Conservation (phyloP, 2,888 invertebrate genomes). For the Trachelus stipa region DNA sequence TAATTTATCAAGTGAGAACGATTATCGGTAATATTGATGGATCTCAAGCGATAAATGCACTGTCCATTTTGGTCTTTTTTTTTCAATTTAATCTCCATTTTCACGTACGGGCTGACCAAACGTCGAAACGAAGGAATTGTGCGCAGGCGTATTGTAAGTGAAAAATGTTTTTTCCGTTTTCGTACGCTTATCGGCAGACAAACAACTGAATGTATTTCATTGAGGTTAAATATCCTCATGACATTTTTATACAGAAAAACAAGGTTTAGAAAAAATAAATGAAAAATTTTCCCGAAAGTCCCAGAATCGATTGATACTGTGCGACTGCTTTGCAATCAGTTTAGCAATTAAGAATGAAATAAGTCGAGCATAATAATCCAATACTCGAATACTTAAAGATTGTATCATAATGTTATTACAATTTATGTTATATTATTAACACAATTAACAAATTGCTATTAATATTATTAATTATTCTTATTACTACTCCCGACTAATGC, state of each 20-base stretch:
- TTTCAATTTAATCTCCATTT: neutral
- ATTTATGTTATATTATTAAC: conserved; percentile 19
- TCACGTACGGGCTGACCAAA: neutral
- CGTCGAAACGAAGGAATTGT: neutral
- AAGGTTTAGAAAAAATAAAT: neutral
- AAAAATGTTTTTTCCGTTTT: neutral
- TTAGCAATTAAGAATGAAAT: conserved; percentile 15
- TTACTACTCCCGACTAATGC: conserved; percentile 11
- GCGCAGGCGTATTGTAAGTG: neutral
- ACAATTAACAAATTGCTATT: conserved; percentile 10
- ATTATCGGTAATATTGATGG: neutral
- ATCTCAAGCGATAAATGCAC: neutral
- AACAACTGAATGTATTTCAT: neutral
- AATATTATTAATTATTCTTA: conserved; percentile 18
- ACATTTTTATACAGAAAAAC: neutral
- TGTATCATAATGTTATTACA: conserved; percentile 27
- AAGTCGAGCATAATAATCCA: conserved; percentile 25
- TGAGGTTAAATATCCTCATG: neutral
- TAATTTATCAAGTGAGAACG: neutral
- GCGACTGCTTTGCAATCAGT: conserved; percentile 16
- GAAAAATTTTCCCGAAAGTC: neutral
- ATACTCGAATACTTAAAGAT: conserved; percentile 29
- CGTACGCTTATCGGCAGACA: neutral
- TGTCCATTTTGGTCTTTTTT: neutral
- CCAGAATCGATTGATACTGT: neutral